Evolutionary conservation across 2,113 vertebrate species (phyloP), one percentile per base, ranked within the genome.

Genomic region (Mormyrus iriodes): DNA sequence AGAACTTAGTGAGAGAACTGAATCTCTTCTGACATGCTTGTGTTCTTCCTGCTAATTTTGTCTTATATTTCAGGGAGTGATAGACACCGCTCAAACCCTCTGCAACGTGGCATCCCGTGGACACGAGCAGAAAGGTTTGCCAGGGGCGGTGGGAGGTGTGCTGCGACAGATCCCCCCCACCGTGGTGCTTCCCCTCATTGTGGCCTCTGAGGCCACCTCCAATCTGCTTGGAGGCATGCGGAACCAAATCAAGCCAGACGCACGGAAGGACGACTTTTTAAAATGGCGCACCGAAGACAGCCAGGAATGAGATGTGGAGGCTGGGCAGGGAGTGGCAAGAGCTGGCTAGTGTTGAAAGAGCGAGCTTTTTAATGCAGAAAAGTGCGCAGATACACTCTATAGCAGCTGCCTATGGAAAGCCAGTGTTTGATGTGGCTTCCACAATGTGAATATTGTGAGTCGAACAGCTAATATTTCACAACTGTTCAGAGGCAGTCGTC

Each of bases 131-230:
- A 98, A 98, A 91, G 97, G 97, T 88, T 94, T 98, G 91, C 97
- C 97, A 0, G 97, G 97, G 0, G 97, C 97, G 0, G 97, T 98
- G 51, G 97, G 97, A 0, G 97, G 97, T 0, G 97, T 98, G 92
- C 95, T 98, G 92, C 96, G 97, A n/a, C 97, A 98, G 94, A 97
- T 98, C 91, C 97, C 97, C 0, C 97, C 97, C 13, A 98, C 97
- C 0, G 97, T 98, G 86, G 97, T 98, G 89, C 96, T 96, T 92
- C 97, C 97, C 0, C 94, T 98, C 84, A 98, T 98, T 19, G 96
- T 98, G 88, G 97, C 97, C 73, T 97, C 97, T 0, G 97, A 98
- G 91, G 97, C 97, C 88, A 98, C 97, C 0, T 98, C 97, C 91
- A 98, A 95, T 92, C 95, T 98, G 42, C 96, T 98, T 0, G 97